A percentile compares a stretch with the other conserved stretches of the same genome.
These are phyloP conservation scores for Sebastolobus altivelis DNA, from an alignment of 2,797 vertebrate species.

Conservation along the genomic window DNA sequence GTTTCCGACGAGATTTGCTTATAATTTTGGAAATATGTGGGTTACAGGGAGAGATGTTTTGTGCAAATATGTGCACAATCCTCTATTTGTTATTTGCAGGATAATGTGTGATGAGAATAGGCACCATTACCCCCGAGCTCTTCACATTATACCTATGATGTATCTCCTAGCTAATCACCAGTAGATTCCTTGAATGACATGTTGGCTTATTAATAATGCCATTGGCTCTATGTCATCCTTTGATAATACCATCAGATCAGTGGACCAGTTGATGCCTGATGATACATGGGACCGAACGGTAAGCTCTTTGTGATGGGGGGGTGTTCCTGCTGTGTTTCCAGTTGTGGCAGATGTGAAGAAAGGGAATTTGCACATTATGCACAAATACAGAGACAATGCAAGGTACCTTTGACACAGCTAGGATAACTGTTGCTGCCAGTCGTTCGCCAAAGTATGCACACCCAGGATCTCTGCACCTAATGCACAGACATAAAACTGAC, in stretches of 20 bases:
- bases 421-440: neutral
- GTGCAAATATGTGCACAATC: neutral
- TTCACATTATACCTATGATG: neutral
- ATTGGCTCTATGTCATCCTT: constrained; percentile 1
- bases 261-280: constrained; percentile 23
- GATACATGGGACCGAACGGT: constrained; percentile 18
- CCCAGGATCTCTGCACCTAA: neutral
- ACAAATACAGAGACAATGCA: neutral
- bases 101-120: neutral
- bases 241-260: constrained; percentile 37
- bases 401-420: neutral
- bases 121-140: neutral
- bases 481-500: neutral
- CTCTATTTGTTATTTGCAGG: neutral
- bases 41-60: neutral
- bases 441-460: neutral
- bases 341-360: constrained; percentile 10
- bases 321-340: constrained; percentile 8
- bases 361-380: neutral
- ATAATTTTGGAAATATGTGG: neutral
- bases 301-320: neutral
- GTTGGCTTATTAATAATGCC: neutral
- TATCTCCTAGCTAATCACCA: neutral
- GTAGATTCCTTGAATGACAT: neutral
- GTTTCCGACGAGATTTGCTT: neutral